These are phyloP conservation scores for Rhinogobius similis DNA, from an alignment of 2,113 vertebrate species.

Conservation along the genomic window DNA sequence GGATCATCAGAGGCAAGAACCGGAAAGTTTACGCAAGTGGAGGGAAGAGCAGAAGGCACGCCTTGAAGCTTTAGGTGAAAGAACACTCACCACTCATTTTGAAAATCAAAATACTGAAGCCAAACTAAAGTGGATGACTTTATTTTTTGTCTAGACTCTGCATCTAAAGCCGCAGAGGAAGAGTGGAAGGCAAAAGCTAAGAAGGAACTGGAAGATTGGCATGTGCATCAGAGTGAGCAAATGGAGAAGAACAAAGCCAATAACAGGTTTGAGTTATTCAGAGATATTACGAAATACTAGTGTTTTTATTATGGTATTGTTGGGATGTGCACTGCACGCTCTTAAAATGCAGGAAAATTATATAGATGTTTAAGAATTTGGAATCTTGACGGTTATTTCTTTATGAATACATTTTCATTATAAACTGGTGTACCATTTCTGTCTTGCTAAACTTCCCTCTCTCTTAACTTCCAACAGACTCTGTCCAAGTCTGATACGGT, in stretches of 20 bases:
- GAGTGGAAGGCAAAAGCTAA: conserved; percentile 95
- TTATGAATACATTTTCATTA: background rate
- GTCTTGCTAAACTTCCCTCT: conserved; percentile 62
- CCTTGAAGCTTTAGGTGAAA: conserved; percentile 89
- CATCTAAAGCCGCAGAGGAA: conserved; percentile 89
- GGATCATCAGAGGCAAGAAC: conserved; percentile 91
- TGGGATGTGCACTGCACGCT: background rate
- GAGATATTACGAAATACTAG: background rate
- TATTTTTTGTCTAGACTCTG: conserved; percentile 76
- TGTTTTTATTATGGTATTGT: background rate
- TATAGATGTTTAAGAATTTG: background rate
- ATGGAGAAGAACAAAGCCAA: conserved; percentile 97
- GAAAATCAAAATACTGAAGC: background rate
- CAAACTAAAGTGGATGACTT: background rate
- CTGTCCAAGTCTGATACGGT: conserved; percentile 77
- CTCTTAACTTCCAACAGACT: conserved; percentile 77
- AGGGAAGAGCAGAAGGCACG: conserved; percentile 93
- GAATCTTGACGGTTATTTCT: background rate
- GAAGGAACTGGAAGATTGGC: conserved; percentile 97
- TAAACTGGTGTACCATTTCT: conserved; percentile 14
- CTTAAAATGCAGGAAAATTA: background rate
- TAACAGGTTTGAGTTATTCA: conserved; percentile 83
- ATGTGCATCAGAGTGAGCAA: conserved; percentile 92
- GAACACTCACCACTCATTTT: background rate
- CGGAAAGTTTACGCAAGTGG: conserved; percentile 96